Conservation (phyloP, 2,113 vertebrate species). For the Semicossyphus pulcher region DNA sequence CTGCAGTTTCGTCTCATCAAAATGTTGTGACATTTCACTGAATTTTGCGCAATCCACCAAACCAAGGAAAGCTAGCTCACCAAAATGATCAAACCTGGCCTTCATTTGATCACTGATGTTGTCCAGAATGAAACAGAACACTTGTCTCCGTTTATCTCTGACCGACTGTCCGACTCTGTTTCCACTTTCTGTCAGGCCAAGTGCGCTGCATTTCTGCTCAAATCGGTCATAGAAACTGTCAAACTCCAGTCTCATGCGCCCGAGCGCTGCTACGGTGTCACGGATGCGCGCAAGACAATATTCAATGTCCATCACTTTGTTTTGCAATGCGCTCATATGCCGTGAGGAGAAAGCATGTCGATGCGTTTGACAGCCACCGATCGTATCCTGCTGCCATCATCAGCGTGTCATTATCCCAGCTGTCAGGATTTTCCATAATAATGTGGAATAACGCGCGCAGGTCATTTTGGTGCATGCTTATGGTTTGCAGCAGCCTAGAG, state of each 20-base stretch:
- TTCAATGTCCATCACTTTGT: background rate
- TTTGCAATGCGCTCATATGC: background rate
- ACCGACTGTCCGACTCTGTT: background rate
- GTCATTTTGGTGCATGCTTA: constrained; percentile 1
- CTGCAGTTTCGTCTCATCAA: constrained; percentile 2
- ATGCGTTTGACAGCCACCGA: too few species aligned
- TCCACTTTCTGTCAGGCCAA: background rate
- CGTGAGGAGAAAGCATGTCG: background rate
- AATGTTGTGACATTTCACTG: background rate
- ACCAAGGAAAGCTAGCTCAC: background rate
- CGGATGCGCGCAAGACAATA: background rate
- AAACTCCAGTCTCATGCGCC: background rate
- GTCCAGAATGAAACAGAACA: background rate
- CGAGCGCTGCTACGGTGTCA: background rate
- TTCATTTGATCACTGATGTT: background rate
- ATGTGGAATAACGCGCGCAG: background rate
- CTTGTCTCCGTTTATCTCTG: background rate
- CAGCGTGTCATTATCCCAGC: constrained; percentile 4
- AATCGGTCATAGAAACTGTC: background rate
- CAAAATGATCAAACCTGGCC: background rate
- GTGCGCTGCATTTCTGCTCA: background rate
- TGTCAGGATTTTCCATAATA: background rate
- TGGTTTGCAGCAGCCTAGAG: background rate
- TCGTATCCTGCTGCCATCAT: background rate
- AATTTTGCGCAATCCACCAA: constrained; percentile 31